Conservation (phyloP, 2,113 vertebrate genomes). For the Mesitornis unicolor region DNA sequence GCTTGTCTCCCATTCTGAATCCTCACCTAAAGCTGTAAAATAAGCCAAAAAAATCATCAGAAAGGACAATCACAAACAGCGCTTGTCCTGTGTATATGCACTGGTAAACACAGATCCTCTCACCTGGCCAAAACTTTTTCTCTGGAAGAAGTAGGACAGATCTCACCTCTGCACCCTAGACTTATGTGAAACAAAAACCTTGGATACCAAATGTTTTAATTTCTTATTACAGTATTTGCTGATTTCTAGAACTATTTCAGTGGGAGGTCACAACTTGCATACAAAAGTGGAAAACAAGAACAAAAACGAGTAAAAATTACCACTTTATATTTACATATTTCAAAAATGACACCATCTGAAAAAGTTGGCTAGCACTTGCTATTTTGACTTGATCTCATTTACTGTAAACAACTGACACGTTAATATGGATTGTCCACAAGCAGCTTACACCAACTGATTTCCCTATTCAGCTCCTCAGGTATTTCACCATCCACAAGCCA, state of each 20-base stretch:
- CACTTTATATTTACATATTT: background rate
- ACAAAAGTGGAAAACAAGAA: background rate
- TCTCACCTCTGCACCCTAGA: background rate
- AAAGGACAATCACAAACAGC: background rate
- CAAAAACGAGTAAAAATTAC: background rate
- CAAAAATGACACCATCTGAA: background rate
- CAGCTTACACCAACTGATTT: background rate
- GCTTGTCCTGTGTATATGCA: background rate
- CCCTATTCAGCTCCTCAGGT: background rate
- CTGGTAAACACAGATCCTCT: background rate
- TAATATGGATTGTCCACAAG: background rate
- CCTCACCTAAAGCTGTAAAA: conserved; percentile 77
- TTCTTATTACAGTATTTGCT: background rate
- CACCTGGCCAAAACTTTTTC: background rate
- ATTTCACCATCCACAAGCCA: background rate
- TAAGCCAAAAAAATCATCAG: background rate
- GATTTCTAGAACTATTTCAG: background rate
- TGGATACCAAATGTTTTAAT: background rate
- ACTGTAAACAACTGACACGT: background rate
- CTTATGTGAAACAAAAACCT: background rate
- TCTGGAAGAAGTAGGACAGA: background rate
- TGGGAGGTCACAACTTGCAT: background rate
- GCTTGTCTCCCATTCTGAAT: conserved; percentile 97
- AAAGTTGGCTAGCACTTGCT: background rate
- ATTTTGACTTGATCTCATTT: background rate